Evolutionary conservation across 2,113 vertebrate genomes (phyloP).

Genomic region (Quiscalus mexicanus): DNA sequence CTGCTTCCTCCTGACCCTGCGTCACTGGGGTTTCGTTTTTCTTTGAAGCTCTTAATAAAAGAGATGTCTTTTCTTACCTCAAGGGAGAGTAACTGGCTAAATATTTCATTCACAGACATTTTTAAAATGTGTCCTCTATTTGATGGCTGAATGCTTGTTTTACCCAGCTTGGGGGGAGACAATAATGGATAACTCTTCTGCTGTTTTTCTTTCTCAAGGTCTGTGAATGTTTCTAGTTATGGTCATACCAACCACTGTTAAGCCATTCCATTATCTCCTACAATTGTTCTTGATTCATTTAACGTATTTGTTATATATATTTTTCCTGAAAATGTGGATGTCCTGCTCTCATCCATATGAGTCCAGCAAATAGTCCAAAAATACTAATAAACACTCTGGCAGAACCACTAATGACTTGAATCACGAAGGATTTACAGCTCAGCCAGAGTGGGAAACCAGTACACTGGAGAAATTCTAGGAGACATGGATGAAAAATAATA

Average conservation of each 20-base stretch:
- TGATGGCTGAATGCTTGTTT: not conserved
- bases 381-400: not conserved
- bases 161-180: not conserved
- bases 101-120: constrained; percentile 11
- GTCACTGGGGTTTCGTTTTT: not conserved
- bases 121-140: not conserved
- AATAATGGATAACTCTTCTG: not conserved
- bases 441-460: not conserved
- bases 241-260: not conserved
- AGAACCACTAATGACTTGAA: not conserved
- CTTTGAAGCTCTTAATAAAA: constrained; percentile 27
- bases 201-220: not conserved
- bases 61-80: not conserved
- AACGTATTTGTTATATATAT: not conserved
- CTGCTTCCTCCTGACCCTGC: not conserved
- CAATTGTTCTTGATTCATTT: not conserved
- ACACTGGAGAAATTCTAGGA: not conserved
- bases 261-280: not conserved
- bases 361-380: not conserved
- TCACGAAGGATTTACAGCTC: not conserved
- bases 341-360: not conserved
- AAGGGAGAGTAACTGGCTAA: constrained; percentile 5
- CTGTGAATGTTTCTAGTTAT: not conserved
- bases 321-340: not conserved
- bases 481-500: not conserved